Base-by-base conservation (phyloP, 1,140 invertebrate genomes). In the Contarinia nasturtii region DNA sequence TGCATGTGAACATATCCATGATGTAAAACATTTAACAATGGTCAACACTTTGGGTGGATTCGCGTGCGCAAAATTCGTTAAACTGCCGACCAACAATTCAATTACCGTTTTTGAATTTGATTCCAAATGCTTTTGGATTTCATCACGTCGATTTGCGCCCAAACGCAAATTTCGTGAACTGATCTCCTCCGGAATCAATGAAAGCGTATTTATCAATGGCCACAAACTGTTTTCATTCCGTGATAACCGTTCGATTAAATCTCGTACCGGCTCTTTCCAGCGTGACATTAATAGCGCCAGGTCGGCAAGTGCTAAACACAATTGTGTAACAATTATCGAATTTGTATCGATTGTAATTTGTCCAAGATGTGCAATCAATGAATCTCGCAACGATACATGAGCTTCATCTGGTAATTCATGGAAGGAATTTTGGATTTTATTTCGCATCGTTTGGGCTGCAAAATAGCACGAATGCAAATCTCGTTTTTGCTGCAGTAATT, bases 381-480 rank as follows among this genome's bases (percentile, higher is more conserved):
- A 97, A 69, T 96, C 86, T 53, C 91, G 70, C 11, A 98, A 69
- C 1, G 88, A 87, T 48, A 73, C 65, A 54, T 94, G 82, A 27
- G 87, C 80, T 54, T 87, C 80, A 14, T 70, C 53, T 10, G 94
- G 92, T 45, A 99, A 67, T 69, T 99, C 94, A 56, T 90, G 80
- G 58, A 98, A 93, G 46, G 82, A 86, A 54, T 82, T 76, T 65
- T 96, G 86, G 45, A 90, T 86, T 73, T 98, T 98, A 11, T 86
- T 86, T 51, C 93, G 74, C 79, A 98, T 90, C 3, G 93, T 98
- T 66, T 98, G 93, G 10, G 94, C 92, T 18, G 90, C 94, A 71
- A 98, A 97, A 63, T 94, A 95, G 68, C 90, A 93, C 19, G 89
- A 91, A 54, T 95, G 79, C 45, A 92, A 50, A 60, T 91, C 85